Percentiles rank a stretch among this genome's conserved stretches.
Evolutionary conservation across 2,113 vertebrate genomes (phyloP).

Genomic region (Actenoides lindsayi): DNA sequence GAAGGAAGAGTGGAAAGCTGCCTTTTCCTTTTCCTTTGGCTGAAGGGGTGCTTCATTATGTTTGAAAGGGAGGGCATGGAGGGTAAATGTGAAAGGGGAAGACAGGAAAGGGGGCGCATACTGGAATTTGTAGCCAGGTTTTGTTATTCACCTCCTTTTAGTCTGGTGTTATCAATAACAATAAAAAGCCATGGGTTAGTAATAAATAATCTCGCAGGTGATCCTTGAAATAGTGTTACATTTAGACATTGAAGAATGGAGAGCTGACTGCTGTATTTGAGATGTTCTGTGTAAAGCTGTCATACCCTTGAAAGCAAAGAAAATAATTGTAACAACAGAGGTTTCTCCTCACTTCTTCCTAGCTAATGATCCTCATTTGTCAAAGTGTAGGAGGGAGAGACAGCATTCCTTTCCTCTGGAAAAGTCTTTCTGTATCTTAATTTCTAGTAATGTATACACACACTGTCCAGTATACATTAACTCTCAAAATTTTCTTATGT

Average conservation of each 20-base stretch:
- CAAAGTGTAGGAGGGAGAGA: not conserved
- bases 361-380: slow-evolving; percentile 20
- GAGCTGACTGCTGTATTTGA: not conserved
- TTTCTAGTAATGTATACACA: not conserved
- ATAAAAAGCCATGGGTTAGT: not conserved
- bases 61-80: not conserved
- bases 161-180: not conserved
- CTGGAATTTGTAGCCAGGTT: not conserved
- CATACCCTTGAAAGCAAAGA: not conserved
- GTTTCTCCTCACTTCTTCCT: slow-evolving; percentile 3
- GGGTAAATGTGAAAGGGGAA: not conserved
- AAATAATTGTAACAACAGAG: not conserved
- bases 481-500: not conserved
- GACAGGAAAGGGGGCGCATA: not conserved
- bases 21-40: not conserved
- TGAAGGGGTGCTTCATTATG: not conserved
- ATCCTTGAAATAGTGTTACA: not conserved
- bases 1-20: not conserved
- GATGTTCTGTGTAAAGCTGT: not conserved
- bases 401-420: not conserved
- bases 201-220: not conserved
- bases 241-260: not conserved
- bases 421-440: not conserved
- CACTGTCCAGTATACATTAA: not conserved
- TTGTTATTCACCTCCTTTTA: not conserved